A percentile compares a stretch with the other conserved stretches of the same genome.
These are phyloP conservation scores for Mactra quadrangularis DNA, from an alignment of 1,140 invertebrate genomes.

Conservation along the genomic window DNA sequence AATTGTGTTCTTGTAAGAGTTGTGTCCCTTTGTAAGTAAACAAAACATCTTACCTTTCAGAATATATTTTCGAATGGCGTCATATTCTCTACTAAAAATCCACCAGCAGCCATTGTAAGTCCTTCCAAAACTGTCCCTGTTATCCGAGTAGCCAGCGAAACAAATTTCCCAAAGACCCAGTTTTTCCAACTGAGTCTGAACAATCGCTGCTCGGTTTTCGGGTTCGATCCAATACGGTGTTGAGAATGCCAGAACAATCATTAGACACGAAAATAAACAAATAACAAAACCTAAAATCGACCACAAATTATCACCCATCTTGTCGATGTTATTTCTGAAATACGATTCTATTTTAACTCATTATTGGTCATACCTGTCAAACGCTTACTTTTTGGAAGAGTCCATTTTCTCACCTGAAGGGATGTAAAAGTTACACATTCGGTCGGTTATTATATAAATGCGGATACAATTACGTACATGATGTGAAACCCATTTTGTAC, in stretches of 20 bases:
- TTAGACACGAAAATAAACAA: constrained; percentile 6
- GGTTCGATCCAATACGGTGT: constrained; percentile 98
- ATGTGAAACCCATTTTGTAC: too few species aligned
- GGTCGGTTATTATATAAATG: too few species aligned
- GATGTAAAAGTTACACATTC: too few species aligned
- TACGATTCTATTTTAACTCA: too few species aligned
- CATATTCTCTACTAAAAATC: constrained; percentile 94
- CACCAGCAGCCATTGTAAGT: constrained; percentile 96
- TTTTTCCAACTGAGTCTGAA: constrained; percentile 86
- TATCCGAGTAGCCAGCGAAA: constrained; percentile 94
- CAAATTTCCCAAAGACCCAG: constrained; percentile 99
- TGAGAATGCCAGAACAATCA: constrained; percentile 92
- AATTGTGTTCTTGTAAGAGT: too few species aligned
- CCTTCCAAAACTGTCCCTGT: constrained; percentile 93
- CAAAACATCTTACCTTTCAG: constrained; percentile 90
- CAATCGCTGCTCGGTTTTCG: constrained; percentile 89
- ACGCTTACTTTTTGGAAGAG: not conserved
- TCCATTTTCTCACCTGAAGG: constrained; percentile 16
- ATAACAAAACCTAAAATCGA: constrained; percentile 11
- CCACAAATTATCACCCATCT: constrained; percentile 31
- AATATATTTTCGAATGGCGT: constrained; percentile 95
- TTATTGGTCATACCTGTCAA: too few species aligned
- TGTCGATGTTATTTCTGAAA: too few species aligned
- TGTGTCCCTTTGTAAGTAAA: too few species aligned
- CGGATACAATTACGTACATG: too few species aligned